Conservation (phyloP, 2,888 invertebrate genomes). For the Diogma glabrata region DNA sequence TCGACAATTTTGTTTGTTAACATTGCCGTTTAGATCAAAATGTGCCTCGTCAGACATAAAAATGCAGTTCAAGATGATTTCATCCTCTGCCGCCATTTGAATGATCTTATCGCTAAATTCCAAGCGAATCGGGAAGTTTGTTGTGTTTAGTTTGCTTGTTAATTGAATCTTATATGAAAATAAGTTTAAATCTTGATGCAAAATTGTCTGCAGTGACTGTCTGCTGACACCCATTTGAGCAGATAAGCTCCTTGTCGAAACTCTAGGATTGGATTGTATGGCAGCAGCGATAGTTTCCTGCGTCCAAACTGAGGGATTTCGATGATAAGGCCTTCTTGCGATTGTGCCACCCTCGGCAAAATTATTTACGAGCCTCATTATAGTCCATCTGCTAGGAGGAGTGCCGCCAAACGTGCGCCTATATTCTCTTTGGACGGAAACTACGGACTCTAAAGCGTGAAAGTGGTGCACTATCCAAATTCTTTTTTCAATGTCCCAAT, state of each 20-base stretch:
- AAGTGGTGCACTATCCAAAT: background rate
- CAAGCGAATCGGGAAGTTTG: background rate
- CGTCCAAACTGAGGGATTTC: background rate
- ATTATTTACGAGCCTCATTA: conserved; percentile 13
- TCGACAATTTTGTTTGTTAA: no score
- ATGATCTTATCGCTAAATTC: background rate
- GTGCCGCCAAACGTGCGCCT: background rate
- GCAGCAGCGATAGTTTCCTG: background rate
- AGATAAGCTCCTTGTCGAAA: background rate
- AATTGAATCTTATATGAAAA: no score
- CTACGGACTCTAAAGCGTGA: background rate
- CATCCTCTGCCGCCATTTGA: background rate
- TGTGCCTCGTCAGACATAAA: background rate
- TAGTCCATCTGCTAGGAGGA: conserved; percentile 13
- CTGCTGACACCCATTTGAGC: background rate
- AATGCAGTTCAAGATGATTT: background rate
- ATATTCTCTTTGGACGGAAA: no score
- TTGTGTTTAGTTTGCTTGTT: background rate
- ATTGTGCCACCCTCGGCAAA: conserved; percentile 14
- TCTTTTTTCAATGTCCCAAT: background rate
- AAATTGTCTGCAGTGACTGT: background rate
- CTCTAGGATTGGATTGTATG: background rate
- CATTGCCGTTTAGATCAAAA: no score
- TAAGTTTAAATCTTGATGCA: background rate
- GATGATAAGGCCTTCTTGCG: background rate